Percentiles rank a stretch among this genome's conserved stretches.
Conservation (phyloP, 2,113 vertebrate genomes). For the Malurus cyaneus region DNA sequence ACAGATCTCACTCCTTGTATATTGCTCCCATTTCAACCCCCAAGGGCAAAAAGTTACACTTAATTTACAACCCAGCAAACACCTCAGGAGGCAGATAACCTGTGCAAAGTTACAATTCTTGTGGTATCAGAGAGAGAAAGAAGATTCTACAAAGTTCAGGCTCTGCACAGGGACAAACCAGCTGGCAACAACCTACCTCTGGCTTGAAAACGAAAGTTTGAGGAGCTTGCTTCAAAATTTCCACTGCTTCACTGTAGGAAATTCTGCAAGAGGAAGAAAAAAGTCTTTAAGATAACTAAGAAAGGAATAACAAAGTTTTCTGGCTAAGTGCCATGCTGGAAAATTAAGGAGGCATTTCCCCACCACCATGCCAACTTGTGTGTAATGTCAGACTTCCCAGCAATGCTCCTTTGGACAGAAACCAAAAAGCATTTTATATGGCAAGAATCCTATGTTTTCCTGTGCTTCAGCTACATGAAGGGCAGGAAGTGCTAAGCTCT, state of each 20-base stretch:
- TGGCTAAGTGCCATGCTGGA: background rate
- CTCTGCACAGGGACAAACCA: background rate
- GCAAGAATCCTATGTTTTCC: background rate
- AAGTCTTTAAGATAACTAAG: background rate
- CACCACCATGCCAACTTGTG: background rate
- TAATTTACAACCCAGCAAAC: background rate
- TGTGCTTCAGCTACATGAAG: background rate
- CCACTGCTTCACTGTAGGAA: constrained; percentile 89
- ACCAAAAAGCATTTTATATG: constrained; percentile 1
- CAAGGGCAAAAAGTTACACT: background rate
- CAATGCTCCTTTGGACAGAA: constrained; percentile 17
- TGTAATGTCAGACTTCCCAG: constrained; percentile 55
- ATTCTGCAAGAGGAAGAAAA: constrained; percentile 74
- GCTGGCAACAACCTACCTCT: constrained; percentile 70
- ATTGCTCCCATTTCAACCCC: background rate
- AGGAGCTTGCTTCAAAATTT: constrained; percentile 81
- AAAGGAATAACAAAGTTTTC: constrained; percentile 34
- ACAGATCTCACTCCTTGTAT: background rate
- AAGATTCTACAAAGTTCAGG: background rate
- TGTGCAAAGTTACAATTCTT: background rate
- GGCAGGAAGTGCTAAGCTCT: background rate
- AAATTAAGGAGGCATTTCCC: constrained; percentile 55
- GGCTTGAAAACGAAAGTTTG: constrained; percentile 85
- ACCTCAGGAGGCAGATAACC: background rate
- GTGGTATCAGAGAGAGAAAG: background rate